Base-by-base conservation (phyloP, 1,140 invertebrate genomes). In the Sitobion miscanthi region DNA sequence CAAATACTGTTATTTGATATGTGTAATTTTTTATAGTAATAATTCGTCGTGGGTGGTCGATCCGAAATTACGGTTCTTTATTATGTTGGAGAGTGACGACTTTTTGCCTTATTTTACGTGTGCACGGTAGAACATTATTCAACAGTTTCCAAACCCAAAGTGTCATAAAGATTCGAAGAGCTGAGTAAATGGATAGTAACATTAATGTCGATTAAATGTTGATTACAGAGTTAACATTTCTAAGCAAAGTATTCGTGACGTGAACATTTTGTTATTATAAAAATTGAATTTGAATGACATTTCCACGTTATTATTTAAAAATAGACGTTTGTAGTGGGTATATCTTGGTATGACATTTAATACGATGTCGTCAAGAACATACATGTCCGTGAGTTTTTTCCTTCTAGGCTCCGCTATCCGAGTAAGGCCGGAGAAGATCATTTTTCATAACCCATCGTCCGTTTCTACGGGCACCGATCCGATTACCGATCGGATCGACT, bases 401-500 rank as follows among this genome's bases (percentile, higher is more conserved):
- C 62, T 54, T 57, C 35, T 87, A 30, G 87, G 49, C 20, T 23
- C n/a, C 35, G 49, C 49, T 57, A 89, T 54, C 87, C 52, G 87
- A 89, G 87, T 57, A 57, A 52, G 57, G 35, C 35, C n/a, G 49
- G 9, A 54, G n/a, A 54, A 89, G 87, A 89, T 54, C 49, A n/a
- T 89, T 89, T 89, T 89, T 54, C 87, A 52, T n/a, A 54, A 4
- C 49, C 85, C 42, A 42, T 89, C 49, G 38, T 47, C 20, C 57
- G 38, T 42, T 11, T 52, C n/a, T 52, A 89, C 49, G 25, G 20
- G n/a, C 49, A 35, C 20, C 52, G 49, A 89, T 89, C 87, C 87
- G 52, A 89, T 90, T 90, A 90, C 49, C 54, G 47, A 47, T 49
- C 25, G 42, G 87, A 89, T 88, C 85, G 35, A 52, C 30, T n/a